Evolutionary conservation across 2,888 invertebrate species (phyloP).

Genomic region (Drosophila setosimentum): DNA sequence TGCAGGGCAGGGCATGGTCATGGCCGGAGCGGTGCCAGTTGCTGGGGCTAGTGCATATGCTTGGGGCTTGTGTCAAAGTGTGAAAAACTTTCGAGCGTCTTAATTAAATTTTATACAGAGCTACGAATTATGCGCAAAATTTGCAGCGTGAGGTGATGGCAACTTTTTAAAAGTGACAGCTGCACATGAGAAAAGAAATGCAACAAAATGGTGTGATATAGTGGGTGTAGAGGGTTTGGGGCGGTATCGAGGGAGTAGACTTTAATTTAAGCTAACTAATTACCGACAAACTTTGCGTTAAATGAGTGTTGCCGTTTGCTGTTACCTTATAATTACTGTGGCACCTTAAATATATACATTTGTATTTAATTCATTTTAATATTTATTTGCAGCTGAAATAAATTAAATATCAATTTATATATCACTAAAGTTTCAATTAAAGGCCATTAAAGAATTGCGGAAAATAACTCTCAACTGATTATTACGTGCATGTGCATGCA

Average conservation of each 20-base stretch:
- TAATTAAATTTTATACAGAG: constrained; percentile 75
- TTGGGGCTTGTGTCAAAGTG: constrained; percentile 75
- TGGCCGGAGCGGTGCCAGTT: neutral
- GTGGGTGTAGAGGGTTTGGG: neutral
- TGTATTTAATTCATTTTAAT: constrained; percentile 7
- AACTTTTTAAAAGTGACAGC: constrained; percentile 78
- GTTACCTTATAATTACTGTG: neutral
- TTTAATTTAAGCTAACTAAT: constrained; percentile 67
- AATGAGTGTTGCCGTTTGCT: constrained; percentile 45
- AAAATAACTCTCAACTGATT: constrained; percentile 2
- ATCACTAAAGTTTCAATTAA: constrained; percentile 15
- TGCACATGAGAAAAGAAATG: constrained; percentile 59
- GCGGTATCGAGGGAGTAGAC: neutral
- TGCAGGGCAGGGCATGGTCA: neutral
- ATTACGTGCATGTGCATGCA: neutral
- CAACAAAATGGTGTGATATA: constrained; percentile 15
- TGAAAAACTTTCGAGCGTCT: constrained; percentile 75
- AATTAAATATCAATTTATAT: constrained; percentile 5
- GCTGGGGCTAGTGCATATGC: constrained; percentile 53
- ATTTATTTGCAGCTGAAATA: neutral
- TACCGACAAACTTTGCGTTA: constrained; percentile 55
- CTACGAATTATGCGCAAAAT: constrained; percentile 61
- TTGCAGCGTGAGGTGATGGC: constrained; percentile 51
- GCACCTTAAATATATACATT: constrained; percentile 1
- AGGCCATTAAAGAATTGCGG: constrained; percentile 6